These are phyloP conservation scores for Alethe diademata DNA, from an alignment of 2,113 vertebrate genomes.

Conservation along the genomic window DNA sequence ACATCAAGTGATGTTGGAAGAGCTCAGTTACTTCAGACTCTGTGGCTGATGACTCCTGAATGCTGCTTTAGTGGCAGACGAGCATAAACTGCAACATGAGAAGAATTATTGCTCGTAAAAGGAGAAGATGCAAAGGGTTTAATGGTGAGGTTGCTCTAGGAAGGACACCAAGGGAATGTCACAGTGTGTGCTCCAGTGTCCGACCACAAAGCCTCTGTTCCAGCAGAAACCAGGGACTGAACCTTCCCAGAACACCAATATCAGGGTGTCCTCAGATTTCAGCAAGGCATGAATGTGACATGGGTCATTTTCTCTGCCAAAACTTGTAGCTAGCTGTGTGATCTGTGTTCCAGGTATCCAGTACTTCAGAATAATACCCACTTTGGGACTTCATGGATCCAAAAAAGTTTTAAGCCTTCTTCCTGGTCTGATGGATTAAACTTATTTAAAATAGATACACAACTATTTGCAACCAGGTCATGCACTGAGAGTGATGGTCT, in stretches of 20 bases:
- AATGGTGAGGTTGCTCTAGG: neutral
- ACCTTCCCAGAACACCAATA: rapidly evolving
- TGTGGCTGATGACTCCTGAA: neutral
- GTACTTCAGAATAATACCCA: neutral
- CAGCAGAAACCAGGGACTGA: neutral
- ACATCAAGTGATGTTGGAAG: neutral
- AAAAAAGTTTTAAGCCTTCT: neutral
- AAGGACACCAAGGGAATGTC: neutral
- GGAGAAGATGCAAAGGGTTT: neutral
- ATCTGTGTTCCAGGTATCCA: neutral
- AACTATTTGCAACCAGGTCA: neutral
- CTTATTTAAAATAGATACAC: neutral
- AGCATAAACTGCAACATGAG: neutral
- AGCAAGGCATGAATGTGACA: rapidly evolving
- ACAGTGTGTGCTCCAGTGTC: neutral
- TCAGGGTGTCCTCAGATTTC: neutral
- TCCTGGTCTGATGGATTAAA: neutral
- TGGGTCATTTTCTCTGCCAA: neutral
- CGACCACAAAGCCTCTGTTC: neutral
- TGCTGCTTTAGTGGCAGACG: neutral
- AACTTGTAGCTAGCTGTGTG: neutral
- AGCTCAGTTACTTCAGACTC: neutral
- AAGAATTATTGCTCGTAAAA: neutral
- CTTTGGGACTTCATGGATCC: neutral
- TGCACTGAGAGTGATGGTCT: neutral